phyloP scores from a whole-genome alignment of 2,797 vertebrate species.

The Sebastes matsubarae region DNA sequence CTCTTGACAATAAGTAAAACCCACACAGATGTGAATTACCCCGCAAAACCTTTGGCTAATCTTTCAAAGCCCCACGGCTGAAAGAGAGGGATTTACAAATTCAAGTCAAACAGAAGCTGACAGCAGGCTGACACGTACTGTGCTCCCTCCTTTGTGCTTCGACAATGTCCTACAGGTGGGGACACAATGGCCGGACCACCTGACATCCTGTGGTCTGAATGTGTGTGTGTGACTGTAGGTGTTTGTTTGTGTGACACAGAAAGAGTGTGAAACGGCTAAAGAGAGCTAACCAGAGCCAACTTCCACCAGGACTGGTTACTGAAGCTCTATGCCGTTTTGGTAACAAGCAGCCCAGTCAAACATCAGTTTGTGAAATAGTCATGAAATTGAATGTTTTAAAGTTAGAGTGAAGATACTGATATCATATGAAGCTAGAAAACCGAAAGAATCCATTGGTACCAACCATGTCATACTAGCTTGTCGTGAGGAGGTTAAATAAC shows the following conservation, averaged over 20 bases:
- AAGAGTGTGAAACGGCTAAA: background rate
- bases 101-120: conserved; percentile 62
- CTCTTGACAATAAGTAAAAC: conserved; percentile 41
- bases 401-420: too few species aligned
- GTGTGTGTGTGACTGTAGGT: background rate
- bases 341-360: too few species aligned
- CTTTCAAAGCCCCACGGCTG: conserved; percentile 53
- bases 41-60: conserved; percentile 36
- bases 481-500: too few species aligned
- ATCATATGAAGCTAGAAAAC: too few species aligned
- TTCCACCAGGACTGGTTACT: background rate
- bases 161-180: conserved; percentile 68
- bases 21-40: conserved; percentile 46
- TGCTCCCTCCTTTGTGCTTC: conserved; percentile 48
- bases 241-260: background rate
- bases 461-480: too few species aligned
- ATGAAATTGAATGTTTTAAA: too few species aligned
- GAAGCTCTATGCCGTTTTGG: background rate
- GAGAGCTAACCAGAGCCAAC: background rate
- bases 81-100: conserved; percentile 57
- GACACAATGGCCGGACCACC: conserved; percentile 55
- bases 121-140: conserved; percentile 48
- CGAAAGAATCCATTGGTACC: too few species aligned
- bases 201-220: conserved; percentile 58
- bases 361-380: too few species aligned